Conservation (phyloP, 2,113 vertebrate genomes). For the Hemicordylus capensis region DNA sequence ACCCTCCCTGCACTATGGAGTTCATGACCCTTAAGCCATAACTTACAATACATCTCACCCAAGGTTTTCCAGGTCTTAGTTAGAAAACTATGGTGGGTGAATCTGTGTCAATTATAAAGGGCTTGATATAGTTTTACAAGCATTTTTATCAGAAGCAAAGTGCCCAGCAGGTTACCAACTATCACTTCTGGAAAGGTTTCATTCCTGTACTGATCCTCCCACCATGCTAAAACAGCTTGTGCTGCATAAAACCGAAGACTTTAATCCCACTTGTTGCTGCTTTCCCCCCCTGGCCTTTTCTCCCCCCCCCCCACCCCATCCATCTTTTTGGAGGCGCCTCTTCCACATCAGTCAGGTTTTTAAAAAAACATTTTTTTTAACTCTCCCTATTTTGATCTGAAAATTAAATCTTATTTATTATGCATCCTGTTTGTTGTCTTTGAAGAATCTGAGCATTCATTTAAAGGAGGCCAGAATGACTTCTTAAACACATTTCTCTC, state of each 20-base stretch:
- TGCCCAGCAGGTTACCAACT: conserved; percentile 73
- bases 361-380: conserved; percentile 78
- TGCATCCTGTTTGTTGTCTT: conserved; percentile 94
- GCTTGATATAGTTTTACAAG: conserved; percentile 81
- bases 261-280: conserved; percentile 90
- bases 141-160: conserved; percentile 79
- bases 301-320: conserved; percentile 50
- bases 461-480: conserved; percentile 96
- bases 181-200: conserved; percentile 80
- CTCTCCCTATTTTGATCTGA: conserved; percentile 82
- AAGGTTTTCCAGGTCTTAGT: conserved; percentile 80
- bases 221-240: conserved; percentile 77
- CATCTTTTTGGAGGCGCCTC: conserved; percentile 77
- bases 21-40: conserved; percentile 89
- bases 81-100: conserved; percentile 81
- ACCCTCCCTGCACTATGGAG: conserved; percentile 63
- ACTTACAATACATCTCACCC: conserved; percentile 77
- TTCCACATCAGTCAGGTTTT: conserved; percentile 77
- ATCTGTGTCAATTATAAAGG: conserved; percentile 85
- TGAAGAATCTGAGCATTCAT: conserved; percentile 91
- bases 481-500: conserved; percentile 99
- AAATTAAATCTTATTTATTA: conserved; percentile 90
- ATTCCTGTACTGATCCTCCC: conserved; percentile 79
- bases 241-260: conserved; percentile 79
- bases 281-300: no score